phyloP scores from a whole-genome alignment of 1,140 invertebrate species.

The Heliconius himera region DNA sequence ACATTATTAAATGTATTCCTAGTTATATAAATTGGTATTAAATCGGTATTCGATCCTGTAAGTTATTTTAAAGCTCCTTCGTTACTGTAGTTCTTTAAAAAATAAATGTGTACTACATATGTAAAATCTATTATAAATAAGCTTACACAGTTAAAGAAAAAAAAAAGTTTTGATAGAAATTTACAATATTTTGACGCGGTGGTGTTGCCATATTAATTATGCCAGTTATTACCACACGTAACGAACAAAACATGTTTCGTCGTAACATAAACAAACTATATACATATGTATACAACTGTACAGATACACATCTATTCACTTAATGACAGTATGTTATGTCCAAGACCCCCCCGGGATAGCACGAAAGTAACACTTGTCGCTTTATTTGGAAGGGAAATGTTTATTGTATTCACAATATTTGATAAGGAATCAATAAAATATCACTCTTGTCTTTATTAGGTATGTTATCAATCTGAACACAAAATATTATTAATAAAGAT shows the following conservation, averaged over 20 bases:
- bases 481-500: background rate
- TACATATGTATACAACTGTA: background rate
- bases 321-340: background rate
- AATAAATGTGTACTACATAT: too few species aligned
- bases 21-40: too few species aligned
- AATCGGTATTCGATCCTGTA: too few species aligned
- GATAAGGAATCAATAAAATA: background rate
- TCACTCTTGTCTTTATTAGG: too few species aligned
- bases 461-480: background rate
- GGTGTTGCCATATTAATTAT: background rate
- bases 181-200: background rate
- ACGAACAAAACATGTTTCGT: background rate
- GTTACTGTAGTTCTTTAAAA: too few species aligned
- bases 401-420: background rate
- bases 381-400: background rate
- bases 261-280: background rate
- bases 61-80: too few species aligned
- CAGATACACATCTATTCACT: background rate
- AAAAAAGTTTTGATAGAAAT: background rate
- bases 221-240: background rate
- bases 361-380: background rate
- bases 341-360: background rate
- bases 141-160: too few species aligned
- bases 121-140: too few species aligned
- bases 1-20: too few species aligned